Percentiles rank a stretch among this genome's conserved stretches.
phyloP scores from a whole-genome alignment of 1,140 invertebrate genomes.

The Cydia amplana region DNA sequence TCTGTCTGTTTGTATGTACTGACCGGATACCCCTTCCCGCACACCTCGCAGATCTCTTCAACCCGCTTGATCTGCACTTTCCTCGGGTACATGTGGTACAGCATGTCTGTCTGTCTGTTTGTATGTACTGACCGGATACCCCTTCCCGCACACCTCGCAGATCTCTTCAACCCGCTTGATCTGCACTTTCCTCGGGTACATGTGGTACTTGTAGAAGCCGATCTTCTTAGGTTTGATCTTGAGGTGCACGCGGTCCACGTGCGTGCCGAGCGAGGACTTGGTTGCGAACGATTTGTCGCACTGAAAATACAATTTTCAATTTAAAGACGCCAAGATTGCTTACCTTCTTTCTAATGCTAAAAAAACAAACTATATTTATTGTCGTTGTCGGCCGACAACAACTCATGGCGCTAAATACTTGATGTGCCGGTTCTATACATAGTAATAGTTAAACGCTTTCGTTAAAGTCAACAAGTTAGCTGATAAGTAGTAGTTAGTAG shows the following conservation, averaged over 20 bases:
- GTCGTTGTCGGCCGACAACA: too few relatives aligned
- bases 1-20: background rate
- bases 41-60: slow-evolving; percentile 11
- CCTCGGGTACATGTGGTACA: slow-evolving; percentile 5
- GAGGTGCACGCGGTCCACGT: slow-evolving; percentile 22
- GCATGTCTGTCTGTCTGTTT: background rate
- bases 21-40: slow-evolving; percentile 23
- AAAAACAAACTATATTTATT: too few relatives aligned
- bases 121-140: slow-evolving; percentile 10
- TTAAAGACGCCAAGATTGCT: too few relatives aligned
- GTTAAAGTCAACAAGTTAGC: too few relatives aligned
- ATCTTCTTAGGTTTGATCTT: slow-evolving; percentile 9
- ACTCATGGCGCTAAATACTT: too few relatives aligned
- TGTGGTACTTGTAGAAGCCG: slow-evolving; percentile 11
- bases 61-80: slow-evolving; percentile 1
- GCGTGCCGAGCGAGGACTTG: slow-evolving; percentile 6
- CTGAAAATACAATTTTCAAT: too few relatives aligned
- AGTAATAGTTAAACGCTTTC: too few relatives aligned
- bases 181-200: background rate
- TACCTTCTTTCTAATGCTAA: too few relatives aligned
- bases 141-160: slow-evolving; percentile 22
- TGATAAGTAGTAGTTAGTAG: too few relatives aligned
- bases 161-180: slow-evolving; percentile 5
- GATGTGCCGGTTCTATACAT: too few relatives aligned
- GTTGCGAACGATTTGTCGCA: slow-evolving; percentile 22